phyloP scores from a whole-genome alignment of 2,797 vertebrate species.

The Coreius guichenoti region DNA sequence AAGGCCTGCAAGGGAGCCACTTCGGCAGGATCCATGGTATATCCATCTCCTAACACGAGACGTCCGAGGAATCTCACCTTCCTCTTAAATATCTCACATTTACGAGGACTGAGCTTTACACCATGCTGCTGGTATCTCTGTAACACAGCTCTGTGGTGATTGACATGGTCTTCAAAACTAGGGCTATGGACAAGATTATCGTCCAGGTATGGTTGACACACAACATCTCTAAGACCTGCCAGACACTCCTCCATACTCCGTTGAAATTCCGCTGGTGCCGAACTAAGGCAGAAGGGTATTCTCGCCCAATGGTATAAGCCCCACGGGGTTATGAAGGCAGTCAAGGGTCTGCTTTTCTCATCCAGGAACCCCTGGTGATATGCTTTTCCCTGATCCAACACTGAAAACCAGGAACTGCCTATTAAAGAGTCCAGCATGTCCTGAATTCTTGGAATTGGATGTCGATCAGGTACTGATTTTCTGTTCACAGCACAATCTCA shows the following conservation, averaged over 20 bases:
- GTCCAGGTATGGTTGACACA: conserved; percentile 2
- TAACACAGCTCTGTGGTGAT: conserved; percentile 5
- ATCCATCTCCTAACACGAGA: background rate
- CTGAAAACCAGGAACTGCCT: conserved; percentile 33
- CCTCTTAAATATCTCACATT: background rate
- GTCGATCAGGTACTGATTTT: conserved; percentile 20
- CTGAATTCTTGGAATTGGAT: conserved; percentile 40
- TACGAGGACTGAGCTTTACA: background rate
- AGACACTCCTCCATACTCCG: conserved; percentile 39
- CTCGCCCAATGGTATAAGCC: too few relatives aligned
- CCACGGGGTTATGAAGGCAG: background rate
- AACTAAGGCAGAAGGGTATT: conserved; percentile 1
- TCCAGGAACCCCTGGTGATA: conserved; percentile 28
- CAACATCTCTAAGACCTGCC: conserved; percentile 8
- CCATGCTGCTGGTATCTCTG: conserved; percentile 25
- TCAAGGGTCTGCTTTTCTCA: conserved; percentile 10
- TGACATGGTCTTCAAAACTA: conserved; percentile 32
- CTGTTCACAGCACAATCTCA: too few relatives aligned
- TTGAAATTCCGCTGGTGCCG: conserved; percentile 21
- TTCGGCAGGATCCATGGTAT: background rate
- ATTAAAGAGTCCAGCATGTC: conserved; percentile 26
- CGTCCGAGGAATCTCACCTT: background rate
- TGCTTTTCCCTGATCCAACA: conserved; percentile 26
- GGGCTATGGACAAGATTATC: conserved; percentile 1
- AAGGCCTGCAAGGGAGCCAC: background rate